Percentiles rank a stretch among this genome's conserved stretches.
phyloP scores from a whole-genome alignment of 2,797 vertebrate species.

The Rhadinocentrus ornatus region DNA sequence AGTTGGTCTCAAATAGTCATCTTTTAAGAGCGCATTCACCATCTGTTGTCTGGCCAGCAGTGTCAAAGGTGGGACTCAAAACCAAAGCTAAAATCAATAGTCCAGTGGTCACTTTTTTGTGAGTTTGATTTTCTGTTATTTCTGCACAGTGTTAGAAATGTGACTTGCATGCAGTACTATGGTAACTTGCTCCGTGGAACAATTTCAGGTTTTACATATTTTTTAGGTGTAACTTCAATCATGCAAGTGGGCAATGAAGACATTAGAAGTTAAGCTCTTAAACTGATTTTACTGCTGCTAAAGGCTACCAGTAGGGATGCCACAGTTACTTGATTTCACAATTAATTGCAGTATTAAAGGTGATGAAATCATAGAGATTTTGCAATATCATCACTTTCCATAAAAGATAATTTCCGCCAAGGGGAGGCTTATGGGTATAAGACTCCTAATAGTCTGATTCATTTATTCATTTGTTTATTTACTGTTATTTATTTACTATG shows the following conservation, averaged over 20 bases:
- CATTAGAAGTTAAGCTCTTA: no score
- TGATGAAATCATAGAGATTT: no score
- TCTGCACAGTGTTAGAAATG: neutral
- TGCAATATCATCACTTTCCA: no score
- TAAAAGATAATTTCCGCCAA: no score
- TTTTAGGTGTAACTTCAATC: neutral
- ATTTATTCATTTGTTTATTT: no score
- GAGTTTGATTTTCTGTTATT: neutral
- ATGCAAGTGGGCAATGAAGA: neutral
- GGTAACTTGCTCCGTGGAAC: neutral
- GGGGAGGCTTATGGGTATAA: no score
- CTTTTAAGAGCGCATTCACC: constrained; percentile 28
- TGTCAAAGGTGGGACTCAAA: constrained; percentile 54
- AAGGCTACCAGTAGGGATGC: neutral
- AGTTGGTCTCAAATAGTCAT: constrained; percentile 11
- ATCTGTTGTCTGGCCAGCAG: constrained; percentile 52
- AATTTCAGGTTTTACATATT: neutral
- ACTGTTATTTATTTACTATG: no score
- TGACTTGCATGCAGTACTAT: no score
- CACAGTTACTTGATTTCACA: no score
- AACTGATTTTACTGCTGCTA: constrained; percentile 1
- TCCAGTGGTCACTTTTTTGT: neutral
- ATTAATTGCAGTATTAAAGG: no score
- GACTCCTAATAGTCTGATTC: no score
- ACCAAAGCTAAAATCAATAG: constrained; percentile 28